Base-by-base conservation (phyloP, 2,888 invertebrate genomes). In the Piscicola geometra region DNA sequence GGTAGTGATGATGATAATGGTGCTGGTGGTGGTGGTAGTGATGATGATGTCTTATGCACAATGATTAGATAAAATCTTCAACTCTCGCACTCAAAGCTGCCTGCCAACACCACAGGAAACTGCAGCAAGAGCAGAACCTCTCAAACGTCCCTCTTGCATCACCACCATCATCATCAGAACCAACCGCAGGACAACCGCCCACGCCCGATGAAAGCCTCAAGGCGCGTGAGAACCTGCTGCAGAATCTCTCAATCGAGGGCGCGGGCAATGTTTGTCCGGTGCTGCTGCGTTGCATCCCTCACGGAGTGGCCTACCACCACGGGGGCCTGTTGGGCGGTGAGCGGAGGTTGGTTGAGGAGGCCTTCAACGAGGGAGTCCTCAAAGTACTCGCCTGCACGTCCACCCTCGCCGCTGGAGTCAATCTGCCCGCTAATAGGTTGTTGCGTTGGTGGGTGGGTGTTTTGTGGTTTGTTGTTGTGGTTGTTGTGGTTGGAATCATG, bases 401-500 rank as follows among this genome's bases (percentile, higher is more conserved):
- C 0, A 98, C 97, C 0, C 87, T 98, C 79, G 97, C 97, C n/a
- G 96, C 97, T 32, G 97, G 97, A 1, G 94, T 98, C 36, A 98
- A 98, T 88, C 88, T 98, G 80, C 97, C 97, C 21, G 96, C 96
- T 0, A 90, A 90, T 86, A 89, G 95, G 82, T 85, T 70, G 28
- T n/a, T 18, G 18, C 25, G 33, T 1, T 60, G 36, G 69, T 36
- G 32, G 35, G 15, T 12, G 12, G 36, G 15, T 32, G 32, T n/a
- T n/a, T n/a, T n/a, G n/a, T 50, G 52, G 52, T 50, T 50, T 50
- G 15, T 50, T 18, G 15, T 50, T 50, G 66, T 66, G 18, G 28
- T 66, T 15, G 15, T 66, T 15, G n/a, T n/a, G n/a, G n/a, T n/a
- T n/a, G n/a, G n/a, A n/a, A n/a, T n/a, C n/a, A n/a, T n/a, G n/a